Conservation (phyloP, 2,113 vertebrate species). For the Syrrhaptes paradoxus region DNA sequence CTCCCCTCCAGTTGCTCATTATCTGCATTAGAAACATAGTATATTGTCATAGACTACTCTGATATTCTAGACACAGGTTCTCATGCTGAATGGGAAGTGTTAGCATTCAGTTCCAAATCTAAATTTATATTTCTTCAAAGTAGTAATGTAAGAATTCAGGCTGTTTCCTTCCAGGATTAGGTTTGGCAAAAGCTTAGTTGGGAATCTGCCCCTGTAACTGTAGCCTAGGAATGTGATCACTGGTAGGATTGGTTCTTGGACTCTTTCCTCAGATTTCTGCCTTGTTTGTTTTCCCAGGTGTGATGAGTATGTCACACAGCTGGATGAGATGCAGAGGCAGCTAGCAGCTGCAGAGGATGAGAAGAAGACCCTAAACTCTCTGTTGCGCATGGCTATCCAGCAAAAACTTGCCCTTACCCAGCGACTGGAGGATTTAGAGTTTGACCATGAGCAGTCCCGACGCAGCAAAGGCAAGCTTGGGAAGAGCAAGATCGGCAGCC, state of each 20-base stretch:
- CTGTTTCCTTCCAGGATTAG: not conserved
- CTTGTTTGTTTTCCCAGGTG: constrained; percentile 79
- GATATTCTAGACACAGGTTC: not conserved
- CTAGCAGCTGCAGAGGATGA: constrained; percentile 96
- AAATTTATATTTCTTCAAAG: not conserved
- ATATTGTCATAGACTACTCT: not conserved
- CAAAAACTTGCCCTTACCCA: constrained; percentile 98
- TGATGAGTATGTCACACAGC: constrained; percentile 94
- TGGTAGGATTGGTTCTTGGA: not conserved
- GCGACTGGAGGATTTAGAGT: constrained; percentile 97
- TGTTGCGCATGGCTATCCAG: constrained; percentile 98
- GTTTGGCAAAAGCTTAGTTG: not conserved
- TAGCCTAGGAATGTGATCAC: accelerated
- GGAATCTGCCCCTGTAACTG: not conserved
- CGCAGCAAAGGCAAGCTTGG: constrained; percentile 91
- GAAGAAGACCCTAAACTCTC: constrained; percentile 98
- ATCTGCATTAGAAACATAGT: not conserved
- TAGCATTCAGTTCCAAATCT: not conserved
- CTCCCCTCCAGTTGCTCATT: not conserved
- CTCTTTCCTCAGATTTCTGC: not conserved
- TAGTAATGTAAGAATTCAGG: not conserved
- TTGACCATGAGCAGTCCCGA: constrained; percentile 94
- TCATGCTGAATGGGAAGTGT: not conserved
- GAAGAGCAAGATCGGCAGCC: constrained; percentile 91
- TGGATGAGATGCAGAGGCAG: constrained; percentile 99